A percentile compares a stretch with the other conserved stretches of the same genome.
Conservation (phyloP, 2,113 vertebrate genomes). For the Pachyramphus minor region DNA sequence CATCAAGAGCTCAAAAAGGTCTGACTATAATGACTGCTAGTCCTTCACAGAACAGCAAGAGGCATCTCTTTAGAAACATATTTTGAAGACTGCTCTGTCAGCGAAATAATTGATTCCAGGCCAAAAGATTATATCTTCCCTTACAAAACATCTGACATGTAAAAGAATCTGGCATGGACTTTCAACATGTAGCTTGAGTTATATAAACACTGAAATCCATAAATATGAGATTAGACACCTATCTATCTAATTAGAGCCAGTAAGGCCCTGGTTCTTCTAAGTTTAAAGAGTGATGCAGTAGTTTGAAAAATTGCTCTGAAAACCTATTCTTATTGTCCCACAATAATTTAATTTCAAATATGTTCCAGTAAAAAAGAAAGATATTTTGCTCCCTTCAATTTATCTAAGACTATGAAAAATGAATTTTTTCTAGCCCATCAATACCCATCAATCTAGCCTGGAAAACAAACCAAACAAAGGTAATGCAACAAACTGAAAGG, state of each 20-base stretch:
- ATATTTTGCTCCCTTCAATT: background rate
- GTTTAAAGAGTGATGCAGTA: background rate
- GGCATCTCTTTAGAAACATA: background rate
- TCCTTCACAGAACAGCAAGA: background rate
- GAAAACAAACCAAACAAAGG: background rate
- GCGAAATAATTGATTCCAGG: background rate
- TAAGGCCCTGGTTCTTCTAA: fast-evolving
- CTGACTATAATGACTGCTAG: background rate
- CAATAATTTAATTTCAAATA: background rate
- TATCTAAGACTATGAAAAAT: background rate
- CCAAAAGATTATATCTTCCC: background rate
- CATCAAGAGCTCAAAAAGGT: background rate
- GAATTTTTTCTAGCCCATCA: background rate
- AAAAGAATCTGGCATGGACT: background rate
- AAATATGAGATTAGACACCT: background rate
- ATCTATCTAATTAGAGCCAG: background rate
- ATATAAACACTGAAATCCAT: background rate
- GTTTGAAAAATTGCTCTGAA: background rate
- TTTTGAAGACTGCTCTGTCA: background rate
- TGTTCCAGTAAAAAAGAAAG: background rate
- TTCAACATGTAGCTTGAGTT: background rate
- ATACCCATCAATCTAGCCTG: background rate
- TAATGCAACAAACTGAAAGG: background rate
- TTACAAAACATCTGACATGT: background rate
- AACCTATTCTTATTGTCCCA: background rate